A percentile compares a stretch with the other conserved stretches of the same genome.
These are phyloP conservation scores for Phyllostomus discolor DNA, from an alignment of 2,113 vertebrate genomes.

Conservation along the genomic window DNA sequence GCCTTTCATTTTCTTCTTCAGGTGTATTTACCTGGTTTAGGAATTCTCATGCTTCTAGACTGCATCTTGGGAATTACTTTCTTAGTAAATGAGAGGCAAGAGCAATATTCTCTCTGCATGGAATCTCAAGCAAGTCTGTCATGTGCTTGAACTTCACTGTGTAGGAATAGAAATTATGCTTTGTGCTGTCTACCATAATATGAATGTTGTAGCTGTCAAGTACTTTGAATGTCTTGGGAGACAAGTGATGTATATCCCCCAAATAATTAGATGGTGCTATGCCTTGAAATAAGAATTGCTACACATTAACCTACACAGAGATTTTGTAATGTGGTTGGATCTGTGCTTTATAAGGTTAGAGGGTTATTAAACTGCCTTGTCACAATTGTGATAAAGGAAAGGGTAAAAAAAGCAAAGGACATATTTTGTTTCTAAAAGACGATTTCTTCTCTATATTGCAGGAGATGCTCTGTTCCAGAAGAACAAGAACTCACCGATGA, in stretches of 20 bases:
- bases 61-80: not conserved
- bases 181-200: not conserved
- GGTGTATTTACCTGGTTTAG: not conserved
- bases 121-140: not conserved
- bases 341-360: not conserved
- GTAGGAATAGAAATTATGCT: not conserved
- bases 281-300: slow-evolving; percentile 4
- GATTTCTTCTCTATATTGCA: slow-evolving; percentile 63
- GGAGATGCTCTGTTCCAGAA: slow-evolving; percentile 83
- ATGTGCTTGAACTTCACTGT: not conserved
- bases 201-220: not conserved
- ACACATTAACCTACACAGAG: not conserved
- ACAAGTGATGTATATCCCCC: not conserved
- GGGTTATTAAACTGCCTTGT: not conserved
- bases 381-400: not conserved
- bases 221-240: not conserved
- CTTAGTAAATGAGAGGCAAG: not conserved
- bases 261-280: not conserved
- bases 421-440: slow-evolving; percentile 26
- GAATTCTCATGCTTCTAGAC: not conserved
- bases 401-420: not conserved
- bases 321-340: not conserved
- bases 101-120: not conserved
- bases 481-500: slow-evolving; percentile 81
- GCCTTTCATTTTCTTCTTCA: not conserved